phyloP scores from a whole-genome alignment of 1,140 invertebrate species.

The Anadara kagoshimensis region DNA sequence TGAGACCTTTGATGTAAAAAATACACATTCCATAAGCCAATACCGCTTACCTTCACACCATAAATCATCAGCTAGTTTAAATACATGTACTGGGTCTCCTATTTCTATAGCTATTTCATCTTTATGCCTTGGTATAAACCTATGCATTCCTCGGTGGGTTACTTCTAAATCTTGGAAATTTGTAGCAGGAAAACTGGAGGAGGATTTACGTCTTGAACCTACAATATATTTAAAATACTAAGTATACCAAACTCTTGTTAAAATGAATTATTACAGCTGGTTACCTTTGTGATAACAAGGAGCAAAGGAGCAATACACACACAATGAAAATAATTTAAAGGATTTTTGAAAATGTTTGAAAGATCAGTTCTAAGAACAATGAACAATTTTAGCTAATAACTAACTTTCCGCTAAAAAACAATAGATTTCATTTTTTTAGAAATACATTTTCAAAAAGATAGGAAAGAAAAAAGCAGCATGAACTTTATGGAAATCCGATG shows the following conservation, averaged over 20 bases:
- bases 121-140: conserved; percentile 94
- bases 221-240: conserved; percentile 8
- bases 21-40: background rate
- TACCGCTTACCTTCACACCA: conserved; percentile 91
- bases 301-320: too few species aligned
- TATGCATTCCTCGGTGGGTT: conserved; percentile 95
- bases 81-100: conserved; percentile 97
- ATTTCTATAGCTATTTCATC: conserved; percentile 98
- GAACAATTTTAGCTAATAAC: too few species aligned
- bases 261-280: background rate
- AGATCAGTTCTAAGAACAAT: too few species aligned
- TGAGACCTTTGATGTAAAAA: too few species aligned
- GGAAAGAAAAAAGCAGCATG: too few species aligned
- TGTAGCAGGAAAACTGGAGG: conserved; percentile 42
- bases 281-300: too few species aligned
- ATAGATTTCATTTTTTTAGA: too few species aligned
- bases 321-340: too few species aligned
- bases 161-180: conserved; percentile 60
- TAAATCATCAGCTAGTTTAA: conserved; percentile 95
- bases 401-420: too few species aligned
- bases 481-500: too few species aligned
- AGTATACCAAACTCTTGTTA: background rate
- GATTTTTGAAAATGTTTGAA: too few species aligned
- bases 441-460: too few species aligned
- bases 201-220: conserved; percentile 51